phyloP scores from a whole-genome alignment of 2,888 invertebrate species.

The Synanthedon andrenaeformis region DNA sequence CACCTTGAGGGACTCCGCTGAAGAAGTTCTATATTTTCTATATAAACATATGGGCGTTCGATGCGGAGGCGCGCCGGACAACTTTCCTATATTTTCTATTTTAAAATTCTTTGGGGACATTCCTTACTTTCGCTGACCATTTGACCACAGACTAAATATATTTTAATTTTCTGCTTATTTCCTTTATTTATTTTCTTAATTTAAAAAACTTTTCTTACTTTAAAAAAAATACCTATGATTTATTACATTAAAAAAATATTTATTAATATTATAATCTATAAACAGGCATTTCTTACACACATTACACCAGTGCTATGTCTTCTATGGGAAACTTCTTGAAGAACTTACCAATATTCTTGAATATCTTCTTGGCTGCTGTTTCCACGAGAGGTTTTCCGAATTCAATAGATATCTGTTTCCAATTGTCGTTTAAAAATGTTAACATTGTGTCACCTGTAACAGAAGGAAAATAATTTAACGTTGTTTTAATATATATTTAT shows the following conservation, averaged over 20 bases:
- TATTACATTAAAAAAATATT: neutral
- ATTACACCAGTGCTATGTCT: conserved; percentile 26
- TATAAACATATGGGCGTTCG: too few relatives aligned
- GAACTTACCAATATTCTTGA: conserved; percentile 26
- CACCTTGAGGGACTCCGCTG: too few relatives aligned
- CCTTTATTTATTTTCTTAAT: too few relatives aligned
- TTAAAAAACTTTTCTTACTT: too few relatives aligned
- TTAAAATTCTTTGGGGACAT: too few relatives aligned
- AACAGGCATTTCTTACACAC: too few relatives aligned
- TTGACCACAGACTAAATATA: too few relatives aligned
- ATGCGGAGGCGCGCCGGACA: too few relatives aligned
- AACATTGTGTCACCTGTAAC: conserved; percentile 40
- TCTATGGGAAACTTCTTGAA: conserved; percentile 26
- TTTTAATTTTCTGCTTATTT: too few relatives aligned
- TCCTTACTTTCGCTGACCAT: too few relatives aligned
- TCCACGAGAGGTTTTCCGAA: conserved; percentile 46
- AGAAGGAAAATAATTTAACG: conserved; percentile 2
- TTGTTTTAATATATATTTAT: neutral
- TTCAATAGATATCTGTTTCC: conserved; percentile 37
- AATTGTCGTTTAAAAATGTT: conserved; percentile 43
- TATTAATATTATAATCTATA: neutral
- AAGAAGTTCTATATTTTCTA: too few relatives aligned
- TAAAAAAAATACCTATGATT: neutral
- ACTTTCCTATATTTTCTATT: too few relatives aligned
- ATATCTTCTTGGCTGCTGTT: conserved; percentile 26